Conservation (phyloP, 2,113 vertebrate genomes). For the Ctenomys sociabilis region DNA sequence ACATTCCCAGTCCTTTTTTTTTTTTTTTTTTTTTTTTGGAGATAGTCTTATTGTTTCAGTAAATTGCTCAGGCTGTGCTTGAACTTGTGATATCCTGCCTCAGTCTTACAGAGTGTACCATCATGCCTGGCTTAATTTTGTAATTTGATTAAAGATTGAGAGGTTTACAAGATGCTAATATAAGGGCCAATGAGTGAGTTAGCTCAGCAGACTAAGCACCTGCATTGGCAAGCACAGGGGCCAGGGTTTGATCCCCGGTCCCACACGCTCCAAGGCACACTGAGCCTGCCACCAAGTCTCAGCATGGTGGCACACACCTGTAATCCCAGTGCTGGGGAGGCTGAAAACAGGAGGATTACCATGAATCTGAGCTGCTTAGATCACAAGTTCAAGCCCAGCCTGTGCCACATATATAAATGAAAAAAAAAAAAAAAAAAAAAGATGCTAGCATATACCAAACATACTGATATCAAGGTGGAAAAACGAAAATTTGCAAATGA, state of each 20-base stretch:
- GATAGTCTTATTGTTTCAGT: not conserved
- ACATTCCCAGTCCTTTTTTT: not conserved
- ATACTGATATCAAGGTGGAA: not conserved
- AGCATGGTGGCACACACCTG: too few species aligned
- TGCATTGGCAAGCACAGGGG: too few species aligned
- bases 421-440: not conserved
- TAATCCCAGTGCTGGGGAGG: too few species aligned
- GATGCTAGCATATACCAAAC: not conserved
- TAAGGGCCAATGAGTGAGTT: too few species aligned
- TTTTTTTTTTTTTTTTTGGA: not conserved
- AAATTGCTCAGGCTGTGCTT: not conserved
- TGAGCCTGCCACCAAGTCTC: too few species aligned
- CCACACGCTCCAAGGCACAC: too few species aligned
- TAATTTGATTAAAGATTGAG: not conserved
- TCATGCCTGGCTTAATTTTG: not conserved
- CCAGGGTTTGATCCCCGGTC: too few species aligned
- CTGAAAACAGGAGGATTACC: too few species aligned
- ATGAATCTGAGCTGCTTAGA: too few species aligned
- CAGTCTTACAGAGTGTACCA: not conserved
- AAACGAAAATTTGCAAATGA: conserved; percentile 36
- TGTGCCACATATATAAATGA: too few species aligned
- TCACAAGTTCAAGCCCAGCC: too few species aligned
- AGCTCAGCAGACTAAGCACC: too few species aligned
- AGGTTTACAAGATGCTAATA: not conserved
- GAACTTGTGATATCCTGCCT: not conserved